Base-by-base conservation (phyloP, 1,140 invertebrate species). In the Drosophila kepulauana region DNA sequence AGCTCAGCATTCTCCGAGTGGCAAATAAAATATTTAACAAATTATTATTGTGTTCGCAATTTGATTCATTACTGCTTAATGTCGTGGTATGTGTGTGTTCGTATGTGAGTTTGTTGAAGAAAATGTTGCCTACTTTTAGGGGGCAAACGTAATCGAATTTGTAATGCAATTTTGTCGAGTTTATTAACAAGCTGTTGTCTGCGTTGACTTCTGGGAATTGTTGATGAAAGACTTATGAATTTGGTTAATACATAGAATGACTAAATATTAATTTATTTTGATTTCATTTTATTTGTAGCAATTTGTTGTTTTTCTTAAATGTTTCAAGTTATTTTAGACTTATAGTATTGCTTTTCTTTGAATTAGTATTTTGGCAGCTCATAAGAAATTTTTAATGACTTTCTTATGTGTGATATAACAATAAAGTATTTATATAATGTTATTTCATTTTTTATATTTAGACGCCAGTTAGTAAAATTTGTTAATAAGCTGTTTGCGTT, bases 71-170 rank as follows among this genome's bases (percentile, higher is more conserved):
- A 35, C 15, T 13, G 45, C 28, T 35, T 52, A 35, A 54, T 70
- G 13, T 15, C 10, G 45, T 6, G 10, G 15, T 25, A 11, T 38
- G 11, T 15, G 13, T 7, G 38, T 25, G n/a, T 25, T 25, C 20
- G 3, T 25, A 16, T 28, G 4, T 25, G 11, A 11, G 13, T 3
- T 30, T 25, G n/a, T 8, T 3, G 25, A 2, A 11, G n/a, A 52
- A 77, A 45, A 1, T 70, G 56, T 72, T 66, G 76, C 68, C 68
- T 79, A 67, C 45, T 78, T 51, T 73, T 51, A 61, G 57, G 62
- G 28, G 8, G 10, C 16, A 25, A 10, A 15, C 11, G 11, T 38
- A 38, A 48, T 48, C 15, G 8, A 20, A 48, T 48, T 48, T 8
- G 10, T 7, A 20, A 10, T 38, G 35, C 35, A 38, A 38, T 38